Evolutionary conservation across 2,888 invertebrate species (phyloP).

Genomic region (Sarcophaga rosellei): DNA sequence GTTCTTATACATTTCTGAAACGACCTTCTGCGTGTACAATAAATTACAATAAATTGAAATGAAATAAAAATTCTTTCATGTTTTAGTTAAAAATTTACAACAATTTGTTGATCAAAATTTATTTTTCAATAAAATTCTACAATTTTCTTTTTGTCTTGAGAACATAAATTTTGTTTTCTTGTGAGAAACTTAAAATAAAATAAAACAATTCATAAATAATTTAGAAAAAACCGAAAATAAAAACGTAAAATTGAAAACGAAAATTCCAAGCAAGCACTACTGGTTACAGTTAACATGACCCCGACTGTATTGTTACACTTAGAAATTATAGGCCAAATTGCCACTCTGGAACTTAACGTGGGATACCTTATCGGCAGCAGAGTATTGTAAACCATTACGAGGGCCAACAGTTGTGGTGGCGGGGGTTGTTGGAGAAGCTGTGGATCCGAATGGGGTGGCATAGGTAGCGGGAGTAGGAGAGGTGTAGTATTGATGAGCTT

Average conservation of each 20-base stretch:
- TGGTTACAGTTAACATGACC: neutral
- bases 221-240: conserved; percentile 9
- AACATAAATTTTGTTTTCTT: neutral
- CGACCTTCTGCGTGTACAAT: too few relatives aligned
- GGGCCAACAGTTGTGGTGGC: conserved; percentile 29
- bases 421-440: conserved; percentile 8
- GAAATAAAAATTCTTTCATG: too few relatives aligned
- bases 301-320: neutral
- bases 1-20: too few relatives aligned
- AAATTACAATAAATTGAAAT: too few relatives aligned
- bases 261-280: neutral
- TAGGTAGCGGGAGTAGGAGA: conserved; percentile 53
- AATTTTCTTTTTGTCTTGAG: too few relatives aligned
- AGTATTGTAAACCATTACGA: conserved; percentile 78
- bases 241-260: conserved; percentile 4
- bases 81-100: too few relatives aligned
- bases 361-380: conserved; percentile 82
- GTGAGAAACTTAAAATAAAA: neutral
- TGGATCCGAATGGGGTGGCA: conserved; percentile 19
- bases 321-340: conserved; percentile 78
- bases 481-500: conserved; percentile 70
- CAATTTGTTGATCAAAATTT: too few relatives aligned
- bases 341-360: conserved; percentile 82
- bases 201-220: conserved; percentile 1
- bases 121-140: neutral